Evolutionary conservation across 2,113 vertebrate species (phyloP), one percentile per base, ranked within the genome.

Genomic region (Triplophysa tibetana): DNA sequence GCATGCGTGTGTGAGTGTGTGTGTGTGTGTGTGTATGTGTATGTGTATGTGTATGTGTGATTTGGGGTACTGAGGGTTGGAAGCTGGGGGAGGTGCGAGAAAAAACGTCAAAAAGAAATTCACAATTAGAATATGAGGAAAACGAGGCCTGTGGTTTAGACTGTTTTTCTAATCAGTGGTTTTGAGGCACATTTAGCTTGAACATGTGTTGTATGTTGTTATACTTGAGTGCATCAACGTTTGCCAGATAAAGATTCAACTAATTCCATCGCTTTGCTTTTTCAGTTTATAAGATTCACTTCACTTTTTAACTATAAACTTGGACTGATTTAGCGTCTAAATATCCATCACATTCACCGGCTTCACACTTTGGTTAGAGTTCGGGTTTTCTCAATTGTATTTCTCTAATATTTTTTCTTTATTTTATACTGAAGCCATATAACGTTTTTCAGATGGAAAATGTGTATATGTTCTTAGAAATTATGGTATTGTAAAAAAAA

Each of bases 111-210:
- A 77, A 19, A 66, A 70, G 23, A n/a, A 11, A 65, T 21, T 45
- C 67, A 62, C 70, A 73, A 83, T 72, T 56, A 61, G 70, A 60
- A 43, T 61, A 73, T 54, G 48, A 85, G 69, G 77, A 69, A 70
- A 76, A 77, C 29, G 74, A 77, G 33, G 70, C 77, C 54, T 70
- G 83, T 58, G 86, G 81, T 82, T 85, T 43, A 58, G 64, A 52
- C 73, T 83, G 83, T 86, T 86, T 86, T 83, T 82, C 73, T 82
- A 84, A 85, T 85, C 67, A 70, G 84, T 76, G 80, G 84, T 82
- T 85, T 82, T 82, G 60, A 84, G 82, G 81, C 84, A 87, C 79
- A 82, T 84, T 83, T 83, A 66, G 75, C 26, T 79, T 33, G 50
- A 62, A 76, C 70, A 54, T 68, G 69, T 82, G 61, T 75, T 65